These are phyloP conservation scores for Trichonephila clavata DNA, from an alignment of 1,140 invertebrate genomes.

Conservation along the genomic window DNA sequence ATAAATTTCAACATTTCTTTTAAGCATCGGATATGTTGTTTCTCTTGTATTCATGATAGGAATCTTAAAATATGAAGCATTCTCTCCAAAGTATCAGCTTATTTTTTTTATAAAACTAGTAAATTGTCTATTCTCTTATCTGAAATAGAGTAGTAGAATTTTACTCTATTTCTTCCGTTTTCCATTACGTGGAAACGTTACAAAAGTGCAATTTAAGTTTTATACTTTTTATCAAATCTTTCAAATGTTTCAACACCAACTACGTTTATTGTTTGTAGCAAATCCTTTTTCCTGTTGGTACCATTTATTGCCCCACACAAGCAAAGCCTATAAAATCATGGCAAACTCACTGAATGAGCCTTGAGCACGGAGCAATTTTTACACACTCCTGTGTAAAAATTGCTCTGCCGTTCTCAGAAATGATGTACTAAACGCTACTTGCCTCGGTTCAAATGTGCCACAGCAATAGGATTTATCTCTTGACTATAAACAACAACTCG, in stretches of 20 bases:
- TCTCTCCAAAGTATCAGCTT: background rate
- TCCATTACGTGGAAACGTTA: slow-evolving; percentile 18
- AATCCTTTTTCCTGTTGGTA: slow-evolving; percentile 32
- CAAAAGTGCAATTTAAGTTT: slow-evolving; percentile 20
- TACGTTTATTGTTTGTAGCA: slow-evolving; percentile 37
- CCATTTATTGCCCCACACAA: slow-evolving; percentile 29
- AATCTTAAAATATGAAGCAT: slow-evolving; percentile 23
- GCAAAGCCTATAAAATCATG: slow-evolving; percentile 48
- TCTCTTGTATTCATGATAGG: background rate
- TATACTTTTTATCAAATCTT: slow-evolving; percentile 20
- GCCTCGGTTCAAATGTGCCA: slow-evolving; percentile 8
- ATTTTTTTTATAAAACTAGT: background rate
- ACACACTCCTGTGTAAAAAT: slow-evolving; percentile 36
- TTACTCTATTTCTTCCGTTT: slow-evolving; percentile 19
- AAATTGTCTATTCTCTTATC: slow-evolving; percentile 35
- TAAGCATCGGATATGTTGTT: background rate
- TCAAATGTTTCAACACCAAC: slow-evolving; percentile 33
- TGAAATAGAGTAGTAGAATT: slow-evolving; percentile 6
- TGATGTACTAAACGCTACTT: slow-evolving; percentile 56
- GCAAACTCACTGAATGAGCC: slow-evolving; percentile 21
- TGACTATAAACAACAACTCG: slow-evolving; percentile 36
- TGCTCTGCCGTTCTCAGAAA: slow-evolving; percentile 1
- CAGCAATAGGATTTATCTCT: slow-evolving; percentile 39
- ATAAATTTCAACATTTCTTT: background rate
- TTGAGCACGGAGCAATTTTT: slow-evolving; percentile 34